Evolutionary conservation across 2,888 invertebrate genomes (phyloP).

Genomic region (Augiades crinisus): DNA sequence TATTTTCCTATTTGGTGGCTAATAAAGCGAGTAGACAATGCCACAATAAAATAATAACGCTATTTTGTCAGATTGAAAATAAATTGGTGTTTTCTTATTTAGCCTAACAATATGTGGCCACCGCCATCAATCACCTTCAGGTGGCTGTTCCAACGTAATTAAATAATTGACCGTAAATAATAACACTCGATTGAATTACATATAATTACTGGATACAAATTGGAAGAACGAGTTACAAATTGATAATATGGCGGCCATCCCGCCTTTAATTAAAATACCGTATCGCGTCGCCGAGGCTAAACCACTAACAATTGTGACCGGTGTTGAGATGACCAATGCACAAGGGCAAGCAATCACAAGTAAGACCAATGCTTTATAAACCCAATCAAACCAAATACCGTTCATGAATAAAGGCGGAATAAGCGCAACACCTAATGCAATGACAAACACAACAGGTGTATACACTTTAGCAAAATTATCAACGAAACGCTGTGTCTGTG

Average conservation of each 20-base stretch:
- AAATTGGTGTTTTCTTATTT: constrained; percentile 11
- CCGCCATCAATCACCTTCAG: constrained; percentile 16
- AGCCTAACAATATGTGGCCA: background rate
- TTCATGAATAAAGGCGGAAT: too few species aligned
- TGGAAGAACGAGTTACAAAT: constrained; percentile 19
- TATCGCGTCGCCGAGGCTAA: too few species aligned
- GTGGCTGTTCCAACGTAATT: constrained; percentile 6
- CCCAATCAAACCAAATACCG: too few species aligned
- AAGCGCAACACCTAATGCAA: too few species aligned
- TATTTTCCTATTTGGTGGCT: too few species aligned
- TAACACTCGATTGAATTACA: constrained; percentile 18
- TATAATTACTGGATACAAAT: constrained; percentile 21
- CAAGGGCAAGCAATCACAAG: too few species aligned
- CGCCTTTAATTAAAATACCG: constrained; percentile 4
- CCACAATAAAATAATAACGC: constrained; percentile 5
- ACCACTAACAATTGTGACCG: too few species aligned
- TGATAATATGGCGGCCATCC: constrained; percentile 15
- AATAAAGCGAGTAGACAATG: constrained; percentile 2
- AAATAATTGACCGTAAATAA: constrained; percentile 27
- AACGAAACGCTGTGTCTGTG: too few species aligned
- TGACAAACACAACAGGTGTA: too few species aligned
- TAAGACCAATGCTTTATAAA: too few species aligned
- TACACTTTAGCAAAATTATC: too few species aligned
- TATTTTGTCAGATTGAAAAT: constrained; percentile 19
- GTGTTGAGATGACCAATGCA: too few species aligned